Evolutionary conservation across 2,113 vertebrate species (phyloP).

Genomic region (Archocentrus centrarchus): DNA sequence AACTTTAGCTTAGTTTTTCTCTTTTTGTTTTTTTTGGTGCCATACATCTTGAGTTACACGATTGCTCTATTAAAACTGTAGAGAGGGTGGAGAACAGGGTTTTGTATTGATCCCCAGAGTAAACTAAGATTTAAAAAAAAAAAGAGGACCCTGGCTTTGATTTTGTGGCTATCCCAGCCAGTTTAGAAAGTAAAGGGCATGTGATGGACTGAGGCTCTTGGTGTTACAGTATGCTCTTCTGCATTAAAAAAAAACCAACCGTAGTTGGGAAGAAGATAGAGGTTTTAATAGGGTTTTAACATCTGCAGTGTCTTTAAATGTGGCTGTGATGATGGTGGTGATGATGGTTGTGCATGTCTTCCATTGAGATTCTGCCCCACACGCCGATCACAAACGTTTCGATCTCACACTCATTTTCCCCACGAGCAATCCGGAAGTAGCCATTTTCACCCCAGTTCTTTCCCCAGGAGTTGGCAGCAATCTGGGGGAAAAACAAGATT

Average conservation of each 20-base stretch:
- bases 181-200: constrained; percentile 17
- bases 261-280: constrained; percentile 26
- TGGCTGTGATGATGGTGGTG: constrained; percentile 76
- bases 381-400: constrained; percentile 94
- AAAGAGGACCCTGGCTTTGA: constrained; percentile 10
- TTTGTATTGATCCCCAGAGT: constrained; percentile 18
- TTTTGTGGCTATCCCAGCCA: constrained; percentile 32
- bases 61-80: constrained; percentile 11
- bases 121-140: constrained; percentile 24
- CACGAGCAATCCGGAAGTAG: constrained; percentile 92
- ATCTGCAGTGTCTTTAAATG: constrained; percentile 56
- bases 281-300: neutral
- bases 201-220: constrained; percentile 28
- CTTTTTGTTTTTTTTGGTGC: constrained; percentile 38
- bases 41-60: constrained; percentile 40
- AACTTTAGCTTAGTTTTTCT: constrained; percentile 39
- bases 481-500: constrained; percentile 73
- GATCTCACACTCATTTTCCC: constrained; percentile 94
- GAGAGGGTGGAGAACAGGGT: neutral
- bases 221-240: constrained; percentile 17
- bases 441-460: constrained; percentile 93
- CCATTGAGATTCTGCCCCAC: constrained; percentile 93
- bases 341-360: constrained; percentile 89
- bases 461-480: constrained; percentile 96
- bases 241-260: constrained; percentile 19